Conservation (phyloP, 2,888 invertebrate genomes). For the Microdon myrmicae region DNA sequence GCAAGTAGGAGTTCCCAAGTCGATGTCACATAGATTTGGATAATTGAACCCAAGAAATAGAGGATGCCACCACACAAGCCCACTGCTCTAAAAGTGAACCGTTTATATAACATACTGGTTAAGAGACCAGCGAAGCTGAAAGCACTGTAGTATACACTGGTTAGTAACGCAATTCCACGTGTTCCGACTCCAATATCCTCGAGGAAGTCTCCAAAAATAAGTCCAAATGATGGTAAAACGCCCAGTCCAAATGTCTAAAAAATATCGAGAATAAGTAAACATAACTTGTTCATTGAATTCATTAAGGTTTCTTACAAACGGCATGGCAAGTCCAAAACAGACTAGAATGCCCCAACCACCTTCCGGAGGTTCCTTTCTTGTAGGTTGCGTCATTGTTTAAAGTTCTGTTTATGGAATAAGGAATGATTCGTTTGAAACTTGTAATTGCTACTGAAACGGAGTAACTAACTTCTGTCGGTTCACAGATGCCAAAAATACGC, state of each 20-base stretch:
- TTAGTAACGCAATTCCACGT: slow-evolving; percentile 76
- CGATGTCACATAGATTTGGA: slow-evolving; percentile 73
- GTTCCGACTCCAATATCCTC: slow-evolving; percentile 74
- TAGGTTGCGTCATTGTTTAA: slow-evolving; percentile 29
- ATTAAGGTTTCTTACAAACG: slow-evolving; percentile 72
- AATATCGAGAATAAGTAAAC: background rate
- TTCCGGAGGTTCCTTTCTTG: slow-evolving; percentile 70
- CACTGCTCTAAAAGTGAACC: slow-evolving; percentile 74
- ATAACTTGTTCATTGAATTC: background rate
- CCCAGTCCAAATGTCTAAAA: slow-evolving; percentile 75
- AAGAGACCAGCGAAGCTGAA: slow-evolving; percentile 72
- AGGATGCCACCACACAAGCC: slow-evolving; percentile 74
- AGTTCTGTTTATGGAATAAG: no score
- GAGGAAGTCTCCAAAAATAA: slow-evolving; percentile 78
- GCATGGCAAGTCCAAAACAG: slow-evolving; percentile 77
- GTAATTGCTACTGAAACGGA: no score
- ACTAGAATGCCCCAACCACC: slow-evolving; percentile 86
- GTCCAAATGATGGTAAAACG: slow-evolving; percentile 76
- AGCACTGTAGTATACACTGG: slow-evolving; percentile 72
- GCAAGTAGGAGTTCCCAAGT: slow-evolving; percentile 74
- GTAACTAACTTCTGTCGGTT: no score
- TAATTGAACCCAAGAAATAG: slow-evolving; percentile 72
- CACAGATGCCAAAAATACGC: slow-evolving; percentile 6
- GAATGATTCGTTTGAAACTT: no score
- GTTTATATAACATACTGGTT: slow-evolving; percentile 75